Evolutionary conservation across 2,113 vertebrate genomes (phyloP), one percentile per base, ranked within the genome.

Genomic region (Bothrops jararaca): DNA sequence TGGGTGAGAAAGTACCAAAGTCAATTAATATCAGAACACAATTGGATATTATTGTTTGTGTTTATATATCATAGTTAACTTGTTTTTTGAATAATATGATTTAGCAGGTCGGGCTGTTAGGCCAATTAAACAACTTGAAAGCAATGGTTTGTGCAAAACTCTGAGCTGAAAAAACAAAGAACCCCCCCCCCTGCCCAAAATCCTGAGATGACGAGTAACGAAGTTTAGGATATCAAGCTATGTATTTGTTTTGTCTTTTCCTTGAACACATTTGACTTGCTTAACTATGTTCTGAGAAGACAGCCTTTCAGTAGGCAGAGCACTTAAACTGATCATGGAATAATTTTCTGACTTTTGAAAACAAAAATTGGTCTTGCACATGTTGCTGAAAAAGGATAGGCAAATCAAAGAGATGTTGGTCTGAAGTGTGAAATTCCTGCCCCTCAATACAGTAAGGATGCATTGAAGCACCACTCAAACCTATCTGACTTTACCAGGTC

Each of bases 401-500:
- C n/a, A 39, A 39, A 39, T 74, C 64, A 34, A 80, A 86, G 23
- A 45, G 23, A 12, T 26, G 85, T 24, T 45, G 48, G 42, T 42
- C 85, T 86, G 42, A 24, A 86, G 24, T 50, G 23, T 29, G 45
- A 12, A 48, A 39, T 9, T 80, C 34, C 74, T 80, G 74, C 34
- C 18, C 18, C 9, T 39, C 34, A 42, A 80, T 42, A 42, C 6
- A 22, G 3, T 22, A 80, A 80, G 74, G 34, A 42, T 80, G n/a
- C 69, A 80, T 29, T 80, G 74, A 39, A 42, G 18, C 34, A 80
- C 20, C 69, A 20, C 6, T 80, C 6, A 39, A 39, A 80, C 69
- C 52, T 88, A n/a, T 13, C n/a, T 89, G 88, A 2, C 13, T 95
- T 97, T 94, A 22, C 57, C 91, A 11, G 64, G 1, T 89, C 22